A percentile compares a stretch with the other conserved stretches of the same genome.
Evolutionary conservation across 2,113 vertebrate species (phyloP).

Genomic region (Boulengeromyrus knoepffleri): DNA sequence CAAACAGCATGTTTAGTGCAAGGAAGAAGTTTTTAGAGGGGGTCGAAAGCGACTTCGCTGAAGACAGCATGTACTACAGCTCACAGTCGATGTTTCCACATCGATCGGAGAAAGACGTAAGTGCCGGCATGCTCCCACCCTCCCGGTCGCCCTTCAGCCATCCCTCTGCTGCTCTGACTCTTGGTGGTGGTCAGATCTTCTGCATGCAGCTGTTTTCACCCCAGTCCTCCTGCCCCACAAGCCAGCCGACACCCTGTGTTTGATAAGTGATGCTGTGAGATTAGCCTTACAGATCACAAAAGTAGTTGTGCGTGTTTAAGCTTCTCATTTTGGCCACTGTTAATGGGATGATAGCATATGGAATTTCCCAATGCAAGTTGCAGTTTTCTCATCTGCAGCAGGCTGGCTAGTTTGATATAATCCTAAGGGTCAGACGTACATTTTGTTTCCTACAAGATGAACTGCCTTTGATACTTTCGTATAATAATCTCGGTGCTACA

Average conservation of each 20-base stretch:
- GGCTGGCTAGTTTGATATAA: not conserved
- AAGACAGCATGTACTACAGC: slow-evolving; percentile 82
- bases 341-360: not conserved
- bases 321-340: not conserved
- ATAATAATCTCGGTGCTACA: not conserved
- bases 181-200: not conserved
- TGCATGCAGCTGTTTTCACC: not conserved
- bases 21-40: slow-evolving; percentile 88
- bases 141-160: not conserved
- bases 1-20: slow-evolving; percentile 89
- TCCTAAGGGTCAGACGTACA: not conserved
- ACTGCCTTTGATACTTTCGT: not conserved
- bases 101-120: slow-evolving; percentile 84
- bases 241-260: not conserved
- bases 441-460: not conserved
- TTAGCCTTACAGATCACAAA: not conserved
- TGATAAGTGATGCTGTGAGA: not conserved
- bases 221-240: not conserved
- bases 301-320: not conserved
- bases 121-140: slow-evolving; percentile 28
- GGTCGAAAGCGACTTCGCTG: slow-evolving; percentile 80
- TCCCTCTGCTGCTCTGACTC: not conserved
- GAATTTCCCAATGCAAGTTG: not conserved
- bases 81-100: slow-evolving; percentile 79
- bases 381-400: not conserved